phyloP scores from a whole-genome alignment of 2,888 invertebrate species.

The Lasioglossum figueresi region DNA sequence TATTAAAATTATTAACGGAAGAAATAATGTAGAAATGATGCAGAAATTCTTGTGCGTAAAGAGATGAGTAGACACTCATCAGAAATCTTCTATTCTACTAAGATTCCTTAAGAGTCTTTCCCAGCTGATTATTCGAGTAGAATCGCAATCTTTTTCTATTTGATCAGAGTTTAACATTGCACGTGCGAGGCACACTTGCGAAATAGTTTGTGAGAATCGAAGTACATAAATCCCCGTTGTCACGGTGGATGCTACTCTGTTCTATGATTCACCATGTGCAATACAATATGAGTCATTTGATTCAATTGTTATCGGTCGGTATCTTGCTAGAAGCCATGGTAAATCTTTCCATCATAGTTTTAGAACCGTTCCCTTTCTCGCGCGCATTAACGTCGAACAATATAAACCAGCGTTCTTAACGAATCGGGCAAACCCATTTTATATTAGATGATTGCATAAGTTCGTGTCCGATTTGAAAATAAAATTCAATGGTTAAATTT shows the following conservation, averaged over 20 bases:
- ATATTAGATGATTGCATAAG: too few species aligned
- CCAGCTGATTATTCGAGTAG: too few species aligned
- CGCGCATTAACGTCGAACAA: neutral
- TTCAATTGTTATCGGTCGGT: neutral
- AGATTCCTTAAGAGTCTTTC: too few species aligned
- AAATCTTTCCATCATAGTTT: neutral
- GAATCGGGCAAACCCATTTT: too few species aligned
- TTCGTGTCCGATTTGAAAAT: too few species aligned
- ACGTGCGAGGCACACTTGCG: neutral
- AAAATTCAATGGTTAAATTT: too few species aligned
- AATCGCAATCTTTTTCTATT: too few species aligned
- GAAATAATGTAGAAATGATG: too few species aligned
- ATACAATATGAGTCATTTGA: neutral
- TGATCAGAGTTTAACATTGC: neutral
- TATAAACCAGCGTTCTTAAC: neutral
- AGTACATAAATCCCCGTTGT: neutral
- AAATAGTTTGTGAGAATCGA: neutral
- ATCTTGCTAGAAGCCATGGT: neutral
- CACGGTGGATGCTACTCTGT: neutral
- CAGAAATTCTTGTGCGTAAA: too few species aligned
- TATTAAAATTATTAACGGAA: too few species aligned
- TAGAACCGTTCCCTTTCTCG: neutral
- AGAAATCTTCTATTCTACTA: too few species aligned
- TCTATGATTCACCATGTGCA: neutral
- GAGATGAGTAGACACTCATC: too few species aligned